Evolutionary conservation across 2,113 vertebrate genomes (phyloP).

Genomic region (Chelonoidis abingdonii): DNA sequence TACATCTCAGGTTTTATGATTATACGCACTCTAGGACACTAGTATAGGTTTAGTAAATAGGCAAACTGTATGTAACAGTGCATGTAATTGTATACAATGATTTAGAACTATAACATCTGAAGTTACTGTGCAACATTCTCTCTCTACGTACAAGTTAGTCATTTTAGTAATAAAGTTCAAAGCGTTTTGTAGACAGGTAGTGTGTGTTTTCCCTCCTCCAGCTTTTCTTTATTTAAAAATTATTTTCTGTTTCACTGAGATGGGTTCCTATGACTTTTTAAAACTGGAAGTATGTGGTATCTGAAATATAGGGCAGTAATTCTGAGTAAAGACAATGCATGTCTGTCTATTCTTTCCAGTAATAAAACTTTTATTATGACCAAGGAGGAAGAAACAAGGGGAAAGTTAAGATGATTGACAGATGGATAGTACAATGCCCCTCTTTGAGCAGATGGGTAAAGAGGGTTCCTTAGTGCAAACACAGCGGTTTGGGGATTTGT

Average conservation of each 20-base stretch:
- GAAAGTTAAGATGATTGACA: conserved; percentile 47
- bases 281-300: background rate
- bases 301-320: background rate
- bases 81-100: background rate
- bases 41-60: background rate
- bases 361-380: background rate
- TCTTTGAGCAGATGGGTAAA: conserved; percentile 37
- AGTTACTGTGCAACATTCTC: rapidly evolving
- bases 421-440: conserved; percentile 51
- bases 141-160: background rate
- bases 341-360: background rate
- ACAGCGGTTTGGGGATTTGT: background rate
- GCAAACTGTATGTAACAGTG: background rate
- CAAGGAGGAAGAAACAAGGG: conserved; percentile 26
- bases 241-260: background rate
- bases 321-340: background rate
- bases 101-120: background rate
- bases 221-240: background rate
- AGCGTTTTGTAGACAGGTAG: background rate
- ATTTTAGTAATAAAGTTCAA: background rate
- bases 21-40: rapidly evolving
- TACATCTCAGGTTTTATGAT: background rate
- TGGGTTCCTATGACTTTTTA: background rate
- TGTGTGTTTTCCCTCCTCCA: background rate
- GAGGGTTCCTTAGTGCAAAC: conserved; percentile 39